Base-by-base conservation (phyloP, 2,888 invertebrate genomes). In the Petrolisthes cinctipes region DNA sequence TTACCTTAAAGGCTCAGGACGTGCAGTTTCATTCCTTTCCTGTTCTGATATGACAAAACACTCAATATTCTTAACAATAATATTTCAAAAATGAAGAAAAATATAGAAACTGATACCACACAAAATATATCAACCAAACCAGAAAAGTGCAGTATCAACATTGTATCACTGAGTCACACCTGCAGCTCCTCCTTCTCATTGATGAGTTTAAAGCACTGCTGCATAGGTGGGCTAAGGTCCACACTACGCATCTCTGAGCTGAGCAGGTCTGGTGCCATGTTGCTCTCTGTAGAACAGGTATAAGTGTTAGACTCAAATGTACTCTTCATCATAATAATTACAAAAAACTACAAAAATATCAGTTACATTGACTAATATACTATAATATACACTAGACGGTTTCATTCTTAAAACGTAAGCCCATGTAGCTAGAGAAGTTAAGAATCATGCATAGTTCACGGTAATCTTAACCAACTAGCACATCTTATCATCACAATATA, bases 111-210 rank as follows among this genome's bases (percentile, higher is more conserved):
- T 68, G 68, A 68, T 68, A 17, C 37, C 37, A 37, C 37, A 37
- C 37, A 37, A 37, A 37, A 37, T 37, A 37, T 37, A 37, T 37
- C 37, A 37, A 68, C 68, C 68, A 68, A n/a, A 68, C 14, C 68
- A 68, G 68, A n/a, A 68, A 17, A n/a, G n/a, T 68, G n/a, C 68
- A 68, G 68, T 73, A 73, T 73, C 20, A 73, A 11, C 37, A 20
- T 73, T 6, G 37, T 37, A 37, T 37, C 37, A 37, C 37, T 37
- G 37, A 37, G 11, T 66, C 84, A 56, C 71, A 91, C 94, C 91
- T 94, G 94, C 14, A 95, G 92, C 91, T 94, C 93, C 92, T 95
- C 95, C 90, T 94, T 93, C 84, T 94, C 95, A 91, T 95, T 95
- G 88, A 96, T 93, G 14, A 96, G 92, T 5, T 88, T 88, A 78